These are phyloP conservation scores for Eupithecia abbreviata DNA, from an alignment of 2,888 invertebrate genomes.

Conservation along the genomic window DNA sequence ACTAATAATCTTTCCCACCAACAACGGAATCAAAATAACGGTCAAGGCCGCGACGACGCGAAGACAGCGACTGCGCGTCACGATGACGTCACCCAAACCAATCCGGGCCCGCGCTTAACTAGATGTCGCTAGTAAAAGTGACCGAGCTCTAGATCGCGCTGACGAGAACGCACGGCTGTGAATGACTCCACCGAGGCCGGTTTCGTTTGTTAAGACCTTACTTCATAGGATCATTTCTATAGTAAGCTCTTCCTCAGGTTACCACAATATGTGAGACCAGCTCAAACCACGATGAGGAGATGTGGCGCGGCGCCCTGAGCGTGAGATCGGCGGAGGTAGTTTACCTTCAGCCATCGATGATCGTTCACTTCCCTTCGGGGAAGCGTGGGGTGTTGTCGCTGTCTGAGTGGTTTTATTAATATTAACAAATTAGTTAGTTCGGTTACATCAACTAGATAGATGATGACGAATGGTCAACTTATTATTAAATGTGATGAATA, in stretches of 20 bases:
- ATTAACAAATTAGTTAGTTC: no score
- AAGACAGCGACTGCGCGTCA: no score
- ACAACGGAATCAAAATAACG: no score
- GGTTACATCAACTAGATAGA: no score
- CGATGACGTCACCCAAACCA: neutral
- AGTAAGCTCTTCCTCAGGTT: constrained; percentile 48
- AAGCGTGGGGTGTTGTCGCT: constrained; percentile 46
- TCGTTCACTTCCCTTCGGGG: constrained; percentile 47
- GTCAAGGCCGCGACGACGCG: no score
- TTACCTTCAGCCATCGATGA: constrained; percentile 49
- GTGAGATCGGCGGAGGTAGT: constrained; percentile 47
- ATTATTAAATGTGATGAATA: no score
- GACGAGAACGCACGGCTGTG: constrained; percentile 25
- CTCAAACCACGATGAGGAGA: constrained; percentile 48
- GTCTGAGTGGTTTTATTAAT: constrained; percentile 22
- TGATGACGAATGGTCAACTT: no score
- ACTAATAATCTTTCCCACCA: no score
- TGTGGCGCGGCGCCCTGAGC: constrained; percentile 52
- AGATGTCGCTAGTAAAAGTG: constrained; percentile 31
- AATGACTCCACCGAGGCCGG: neutral
- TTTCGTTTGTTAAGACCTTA: constrained; percentile 44
- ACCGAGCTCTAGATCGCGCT: constrained; percentile 32
- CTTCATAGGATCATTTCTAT: constrained; percentile 54
- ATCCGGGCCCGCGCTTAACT: neutral
- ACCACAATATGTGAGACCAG: constrained; percentile 29